Evolutionary conservation across 2,888 invertebrate species (phyloP).

Genomic region (Anaspis maculata): DNA sequence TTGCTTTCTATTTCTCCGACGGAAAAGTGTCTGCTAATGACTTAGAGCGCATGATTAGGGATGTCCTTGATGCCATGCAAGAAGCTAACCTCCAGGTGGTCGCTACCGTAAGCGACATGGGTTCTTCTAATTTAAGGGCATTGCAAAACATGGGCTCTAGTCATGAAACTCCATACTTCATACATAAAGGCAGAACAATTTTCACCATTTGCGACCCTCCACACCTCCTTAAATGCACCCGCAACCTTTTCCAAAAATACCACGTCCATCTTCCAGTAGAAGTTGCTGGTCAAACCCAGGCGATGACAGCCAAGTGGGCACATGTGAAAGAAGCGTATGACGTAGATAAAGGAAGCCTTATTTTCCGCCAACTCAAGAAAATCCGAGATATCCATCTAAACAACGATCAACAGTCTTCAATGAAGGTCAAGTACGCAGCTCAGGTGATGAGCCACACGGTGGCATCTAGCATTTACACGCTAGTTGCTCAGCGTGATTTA

Average conservation of each 20-base stretch:
- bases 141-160: conserved; percentile 1
- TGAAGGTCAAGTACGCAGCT: conserved; percentile 13
- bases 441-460: conserved; percentile 11
- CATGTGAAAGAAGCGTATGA: conserved; percentile 1
- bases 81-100: background rate
- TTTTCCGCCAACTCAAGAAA: conserved; percentile 3
- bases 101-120: conserved; percentile 4
- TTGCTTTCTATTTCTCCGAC: conserved; percentile 2
- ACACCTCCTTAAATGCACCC: conserved; percentile 1
- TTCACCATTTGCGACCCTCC: conserved; percentile 3
- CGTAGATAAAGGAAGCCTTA: conserved; percentile 1
- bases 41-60: background rate
- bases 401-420: conserved; percentile 7
- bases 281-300: background rate
- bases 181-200: background rate
- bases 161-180: background rate
- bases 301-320: background rate
- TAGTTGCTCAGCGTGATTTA: conserved; percentile 1
- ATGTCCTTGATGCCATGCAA: background rate
- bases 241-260: conserved; percentile 1
- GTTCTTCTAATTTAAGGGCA: conserved; percentile 1
- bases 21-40: background rate
- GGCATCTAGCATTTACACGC: conserved; percentile 5
- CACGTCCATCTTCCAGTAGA: background rate
- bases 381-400: conserved; percentile 5